phyloP scores from a whole-genome alignment of 2,888 invertebrate species.

The Metacarcinus magister region DNA sequence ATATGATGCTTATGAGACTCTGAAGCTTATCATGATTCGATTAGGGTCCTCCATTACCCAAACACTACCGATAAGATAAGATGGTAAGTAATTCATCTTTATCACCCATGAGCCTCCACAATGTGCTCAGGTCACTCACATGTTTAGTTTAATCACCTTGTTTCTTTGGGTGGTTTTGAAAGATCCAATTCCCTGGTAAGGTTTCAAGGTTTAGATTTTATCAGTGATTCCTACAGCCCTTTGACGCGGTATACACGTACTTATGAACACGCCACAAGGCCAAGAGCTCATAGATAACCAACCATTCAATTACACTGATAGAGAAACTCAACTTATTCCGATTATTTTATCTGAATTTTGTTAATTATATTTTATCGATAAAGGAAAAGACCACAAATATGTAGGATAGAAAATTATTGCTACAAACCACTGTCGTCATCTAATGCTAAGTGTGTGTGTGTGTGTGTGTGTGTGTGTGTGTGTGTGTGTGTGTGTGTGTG shows the following conservation, averaged over 20 bases:
- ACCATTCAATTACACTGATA: neutral
- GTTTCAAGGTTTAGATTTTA: no score
- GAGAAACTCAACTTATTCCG: neutral
- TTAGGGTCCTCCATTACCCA: neutral
- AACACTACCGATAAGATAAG: neutral
- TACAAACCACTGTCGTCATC: no score
- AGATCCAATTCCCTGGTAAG: no score
- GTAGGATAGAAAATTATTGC: no score
- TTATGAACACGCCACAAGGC: neutral
- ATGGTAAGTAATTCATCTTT: neutral
- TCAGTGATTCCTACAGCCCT: neutral
- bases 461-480: neutral
- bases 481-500: neutral
- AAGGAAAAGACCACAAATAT: no score
- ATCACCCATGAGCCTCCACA: neutral
- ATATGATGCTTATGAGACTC: neutral
- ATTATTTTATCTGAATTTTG: neutral
- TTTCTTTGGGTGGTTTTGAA: no score
- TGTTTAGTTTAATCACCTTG: neutral
- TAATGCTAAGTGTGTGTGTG: constrained; percentile 40
- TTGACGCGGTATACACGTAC: neutral
- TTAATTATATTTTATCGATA: neutral
- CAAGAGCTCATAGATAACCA: neutral
- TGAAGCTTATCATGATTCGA: neutral
- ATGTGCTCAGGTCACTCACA: neutral